phyloP scores from a whole-genome alignment of 2,888 invertebrate genomes.

The Myathropa florea region DNA sequence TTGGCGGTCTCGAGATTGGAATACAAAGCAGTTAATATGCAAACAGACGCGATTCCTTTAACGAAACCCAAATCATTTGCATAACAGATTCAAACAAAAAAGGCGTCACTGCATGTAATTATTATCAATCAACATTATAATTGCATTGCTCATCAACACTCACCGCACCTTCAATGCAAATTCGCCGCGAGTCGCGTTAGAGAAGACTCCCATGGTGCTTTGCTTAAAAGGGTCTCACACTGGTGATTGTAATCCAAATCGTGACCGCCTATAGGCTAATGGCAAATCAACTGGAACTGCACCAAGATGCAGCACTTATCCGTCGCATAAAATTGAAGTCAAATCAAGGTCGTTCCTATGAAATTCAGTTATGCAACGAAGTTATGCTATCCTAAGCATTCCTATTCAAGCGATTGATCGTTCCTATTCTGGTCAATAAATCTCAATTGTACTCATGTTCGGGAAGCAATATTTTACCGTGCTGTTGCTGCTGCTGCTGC shows the following conservation, averaged over 20 bases:
- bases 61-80: not conserved
- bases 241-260: not conserved
- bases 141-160: constrained; percentile 2
- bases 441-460: not conserved
- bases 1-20: not conserved
- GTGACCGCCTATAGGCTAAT: not conserved
- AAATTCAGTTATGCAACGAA: not conserved
- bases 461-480: not conserved
- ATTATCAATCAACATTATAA: constrained; percentile 5
- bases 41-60: not conserved
- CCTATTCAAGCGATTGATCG: not conserved
- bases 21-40: too few species aligned
- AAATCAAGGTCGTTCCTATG: not conserved
- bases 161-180: constrained; percentile 1
- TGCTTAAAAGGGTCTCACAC: constrained; percentile 13
- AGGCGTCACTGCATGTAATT: constrained; percentile 10
- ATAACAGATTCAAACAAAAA: not conserved
- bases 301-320: not conserved
- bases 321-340: too few species aligned
- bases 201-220: not conserved
- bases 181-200: not conserved
- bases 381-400: not conserved
- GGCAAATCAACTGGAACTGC: not conserved
- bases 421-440: not conserved
- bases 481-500: too few species aligned